Evolutionary conservation across 2,888 invertebrate species (phyloP).

Genomic region (Ornithoptera priamus): DNA sequence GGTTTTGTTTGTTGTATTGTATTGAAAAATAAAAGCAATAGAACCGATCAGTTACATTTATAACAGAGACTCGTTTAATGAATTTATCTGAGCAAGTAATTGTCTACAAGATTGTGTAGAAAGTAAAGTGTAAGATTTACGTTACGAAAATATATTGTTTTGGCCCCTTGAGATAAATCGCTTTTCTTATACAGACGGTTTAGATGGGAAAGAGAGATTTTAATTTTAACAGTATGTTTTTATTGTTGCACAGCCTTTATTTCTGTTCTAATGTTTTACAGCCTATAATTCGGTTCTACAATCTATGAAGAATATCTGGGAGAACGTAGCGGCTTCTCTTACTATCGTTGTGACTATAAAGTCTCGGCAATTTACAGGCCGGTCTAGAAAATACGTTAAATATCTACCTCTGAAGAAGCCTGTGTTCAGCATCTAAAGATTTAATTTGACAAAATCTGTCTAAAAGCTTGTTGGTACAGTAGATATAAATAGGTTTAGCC

Average conservation of each 20-base stretch:
- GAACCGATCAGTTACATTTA: neutral
- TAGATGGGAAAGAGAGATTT: neutral
- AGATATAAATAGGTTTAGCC: no score
- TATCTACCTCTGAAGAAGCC: no score
- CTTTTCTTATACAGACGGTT: neutral
- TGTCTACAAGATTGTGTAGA: slow-evolving; percentile 15
- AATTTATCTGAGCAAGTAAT: slow-evolving; percentile 18
- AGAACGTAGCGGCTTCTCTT: no score
- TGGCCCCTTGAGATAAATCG: slow-evolving; percentile 14
- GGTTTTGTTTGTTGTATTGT: neutral
- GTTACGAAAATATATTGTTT: slow-evolving; percentile 10
- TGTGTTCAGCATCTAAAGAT: no score
- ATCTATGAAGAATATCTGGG: neutral
- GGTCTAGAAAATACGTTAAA: no score
- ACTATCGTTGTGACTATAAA: no score
- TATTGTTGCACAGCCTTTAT: neutral
- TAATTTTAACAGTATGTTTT: neutral
- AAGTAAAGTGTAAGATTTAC: slow-evolving; percentile 22
- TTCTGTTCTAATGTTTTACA: no score
- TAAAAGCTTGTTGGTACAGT: no score
- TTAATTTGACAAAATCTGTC: no score
- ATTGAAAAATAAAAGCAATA: neutral
- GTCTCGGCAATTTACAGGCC: no score
- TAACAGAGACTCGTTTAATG: slow-evolving; percentile 6
- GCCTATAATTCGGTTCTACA: neutral